Evolutionary conservation across 2,888 invertebrate species (phyloP), one percentile per base, ranked within the genome.

Genomic region (Apamea epomidion): DNA sequence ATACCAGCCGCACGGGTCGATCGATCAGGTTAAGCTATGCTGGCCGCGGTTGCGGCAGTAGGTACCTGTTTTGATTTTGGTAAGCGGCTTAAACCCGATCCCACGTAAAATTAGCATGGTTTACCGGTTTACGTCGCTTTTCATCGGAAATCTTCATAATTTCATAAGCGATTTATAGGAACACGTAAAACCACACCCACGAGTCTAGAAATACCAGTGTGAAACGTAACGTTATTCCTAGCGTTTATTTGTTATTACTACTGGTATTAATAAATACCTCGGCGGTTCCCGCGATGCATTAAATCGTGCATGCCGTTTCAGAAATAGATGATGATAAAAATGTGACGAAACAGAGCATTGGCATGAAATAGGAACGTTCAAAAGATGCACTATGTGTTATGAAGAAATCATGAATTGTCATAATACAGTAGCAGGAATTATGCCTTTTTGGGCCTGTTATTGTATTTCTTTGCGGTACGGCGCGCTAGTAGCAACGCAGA

Each of bases 291-390:
- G 74, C 42, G 29, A 80, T 87, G 87, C 84, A 83, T 73, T 80
- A 70, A 73, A 83, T 68, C 84, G n/a, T 77, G 73, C 58, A 87
- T 54, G 74, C 76, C 72, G 69, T 70, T 80, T 73, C 80, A 62
- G 45, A 87, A 85, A 79, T 83, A 87, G 83, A 83, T 42, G n/a
- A 32, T 60, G 62, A 70, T 79, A 85, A 77, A 85, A 87, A 83
- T 75, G 42, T 64, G 80, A 48, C 64, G 74, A 64, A 69, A 65
- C 54, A 32, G 37, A 72, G 29, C 42, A 48, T 5, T 42, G 21
- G 1, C 70, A 70, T 12, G 6, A 2, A 67, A 67, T 64, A 18
- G 25, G 16, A 65, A 48, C 12, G 8, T 16, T 54, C 21, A n/a
- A 72, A 54, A 70, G 12, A 3, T 7, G 18, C 18, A 12, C 25